Evolutionary conservation across 2,797 vertebrate species (phyloP).

Genomic region (Phataginus tricuspis): DNA sequence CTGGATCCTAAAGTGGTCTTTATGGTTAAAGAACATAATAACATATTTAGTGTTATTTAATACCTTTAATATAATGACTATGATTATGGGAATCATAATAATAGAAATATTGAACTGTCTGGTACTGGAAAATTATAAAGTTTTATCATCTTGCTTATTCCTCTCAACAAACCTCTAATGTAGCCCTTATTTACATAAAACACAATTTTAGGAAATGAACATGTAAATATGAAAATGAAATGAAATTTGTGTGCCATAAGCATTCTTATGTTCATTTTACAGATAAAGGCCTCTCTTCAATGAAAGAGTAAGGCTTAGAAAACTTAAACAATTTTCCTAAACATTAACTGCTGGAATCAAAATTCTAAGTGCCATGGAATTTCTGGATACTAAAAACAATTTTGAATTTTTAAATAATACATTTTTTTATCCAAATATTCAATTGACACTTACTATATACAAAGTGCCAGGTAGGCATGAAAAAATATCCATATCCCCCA

Average conservation of each 20-base stretch:
- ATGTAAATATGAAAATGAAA: slow-evolving; percentile 49
- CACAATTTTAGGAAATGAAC: slow-evolving; percentile 9
- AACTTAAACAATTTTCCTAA: not conserved
- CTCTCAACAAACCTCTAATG: not conserved
- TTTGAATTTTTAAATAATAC: not conserved
- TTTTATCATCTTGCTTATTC: not conserved
- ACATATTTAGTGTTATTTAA: not conserved
- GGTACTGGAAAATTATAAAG: not conserved
- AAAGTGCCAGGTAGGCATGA: not conserved
- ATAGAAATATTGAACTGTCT: not conserved
- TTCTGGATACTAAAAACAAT: not conserved
- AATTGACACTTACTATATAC: not conserved
- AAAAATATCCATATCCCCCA: not conserved
- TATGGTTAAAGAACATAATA: slow-evolving; percentile 22
- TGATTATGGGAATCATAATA: not conserved
- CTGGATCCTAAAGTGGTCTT: not conserved
- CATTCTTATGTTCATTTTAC: slow-evolving; percentile 26
- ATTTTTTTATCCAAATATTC: not conserved
- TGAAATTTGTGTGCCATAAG: slow-evolving; percentile 13
- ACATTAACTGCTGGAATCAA: not conserved
- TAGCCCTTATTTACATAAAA: not conserved
- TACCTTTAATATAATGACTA: no score
- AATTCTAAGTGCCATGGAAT: not conserved
- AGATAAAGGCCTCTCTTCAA: not conserved
- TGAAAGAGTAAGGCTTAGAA: not conserved